Percentiles rank a stretch among this genome's conserved stretches.
phyloP scores from a whole-genome alignment of 2,797 vertebrate genomes.

The Psittacula echo region DNA sequence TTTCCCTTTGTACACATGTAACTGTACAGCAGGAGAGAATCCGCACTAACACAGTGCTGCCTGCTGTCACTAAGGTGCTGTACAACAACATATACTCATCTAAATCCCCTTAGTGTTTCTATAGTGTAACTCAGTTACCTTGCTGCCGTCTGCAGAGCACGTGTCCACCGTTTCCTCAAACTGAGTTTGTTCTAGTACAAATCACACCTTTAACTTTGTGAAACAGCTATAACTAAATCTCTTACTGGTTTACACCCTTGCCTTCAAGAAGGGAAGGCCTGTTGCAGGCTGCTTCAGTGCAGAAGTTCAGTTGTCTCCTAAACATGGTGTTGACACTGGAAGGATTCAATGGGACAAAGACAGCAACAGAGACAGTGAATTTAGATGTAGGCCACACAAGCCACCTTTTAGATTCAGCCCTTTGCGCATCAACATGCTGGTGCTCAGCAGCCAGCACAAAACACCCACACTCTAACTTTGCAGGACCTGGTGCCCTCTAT shows the following conservation, averaged over 20 bases:
- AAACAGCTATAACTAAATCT: neutral
- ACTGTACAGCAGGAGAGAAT: neutral
- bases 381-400: neutral
- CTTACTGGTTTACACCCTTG: neutral
- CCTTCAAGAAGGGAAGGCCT: neutral
- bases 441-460: neutral
- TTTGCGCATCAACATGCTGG: neutral
- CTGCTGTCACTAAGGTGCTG: neutral
- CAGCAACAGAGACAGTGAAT: neutral
- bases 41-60: neutral
- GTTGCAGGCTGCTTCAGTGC: neutral
- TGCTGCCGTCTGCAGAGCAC: neutral
- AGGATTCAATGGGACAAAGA: neutral
- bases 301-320: neutral
- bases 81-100: accelerated
- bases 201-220: neutral
- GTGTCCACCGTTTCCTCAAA: neutral
- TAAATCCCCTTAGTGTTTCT: neutral
- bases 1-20: neutral
- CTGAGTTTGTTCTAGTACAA: neutral
- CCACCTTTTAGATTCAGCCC: neutral
- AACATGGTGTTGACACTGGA: neutral
- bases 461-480: neutral
- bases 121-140: accelerated
- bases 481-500: neutral